Percentiles rank a stretch among this genome's conserved stretches.
phyloP scores from a whole-genome alignment of 2,113 vertebrate species.

The Oreochromis spilurus region DNA sequence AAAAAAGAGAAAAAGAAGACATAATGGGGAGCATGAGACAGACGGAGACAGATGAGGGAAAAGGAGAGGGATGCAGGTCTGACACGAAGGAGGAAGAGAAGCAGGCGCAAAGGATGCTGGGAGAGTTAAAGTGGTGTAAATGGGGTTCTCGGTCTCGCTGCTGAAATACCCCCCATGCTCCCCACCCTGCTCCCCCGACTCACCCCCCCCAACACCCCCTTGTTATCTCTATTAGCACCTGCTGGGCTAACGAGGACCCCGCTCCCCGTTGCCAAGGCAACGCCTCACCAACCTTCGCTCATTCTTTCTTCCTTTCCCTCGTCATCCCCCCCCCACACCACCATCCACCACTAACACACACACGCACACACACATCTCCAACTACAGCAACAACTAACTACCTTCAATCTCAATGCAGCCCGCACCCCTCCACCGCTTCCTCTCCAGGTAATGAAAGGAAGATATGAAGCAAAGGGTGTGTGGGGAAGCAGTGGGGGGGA shows the following conservation, averaged over 20 bases:
- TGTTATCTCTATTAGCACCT: conserved; percentile 80
- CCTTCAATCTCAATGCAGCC: conserved; percentile 41
- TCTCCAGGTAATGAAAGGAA: conserved; percentile 69
- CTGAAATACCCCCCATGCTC: neutral
- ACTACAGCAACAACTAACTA: conserved; percentile 53
- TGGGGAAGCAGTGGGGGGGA: neutral
- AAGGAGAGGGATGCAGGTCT: neutral
- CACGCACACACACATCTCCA: conserved; percentile 33
- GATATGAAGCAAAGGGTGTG: conserved; percentile 29
- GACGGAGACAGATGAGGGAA: neutral
- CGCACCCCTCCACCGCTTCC: neutral
- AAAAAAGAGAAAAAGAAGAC: neutral
- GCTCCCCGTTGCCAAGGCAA: conserved; percentile 69
- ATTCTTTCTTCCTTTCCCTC: conserved; percentile 27
- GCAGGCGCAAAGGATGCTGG: conserved; percentile 42
- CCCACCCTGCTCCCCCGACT: neutral
- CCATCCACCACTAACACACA: neutral
- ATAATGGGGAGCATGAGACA: neutral
- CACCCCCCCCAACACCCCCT: conserved; percentile 43
- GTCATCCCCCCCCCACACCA: neutral
- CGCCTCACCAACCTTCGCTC: conserved; percentile 64
- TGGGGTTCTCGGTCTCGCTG: conserved; percentile 31
- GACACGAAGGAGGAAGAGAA: neutral
- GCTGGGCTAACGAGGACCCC: conserved; percentile 74
- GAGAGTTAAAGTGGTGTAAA: conserved; percentile 54